These are phyloP conservation scores for Macrostomum cliftonense DNA, from an alignment of 2,888 invertebrate species.

Conservation along the genomic window DNA sequence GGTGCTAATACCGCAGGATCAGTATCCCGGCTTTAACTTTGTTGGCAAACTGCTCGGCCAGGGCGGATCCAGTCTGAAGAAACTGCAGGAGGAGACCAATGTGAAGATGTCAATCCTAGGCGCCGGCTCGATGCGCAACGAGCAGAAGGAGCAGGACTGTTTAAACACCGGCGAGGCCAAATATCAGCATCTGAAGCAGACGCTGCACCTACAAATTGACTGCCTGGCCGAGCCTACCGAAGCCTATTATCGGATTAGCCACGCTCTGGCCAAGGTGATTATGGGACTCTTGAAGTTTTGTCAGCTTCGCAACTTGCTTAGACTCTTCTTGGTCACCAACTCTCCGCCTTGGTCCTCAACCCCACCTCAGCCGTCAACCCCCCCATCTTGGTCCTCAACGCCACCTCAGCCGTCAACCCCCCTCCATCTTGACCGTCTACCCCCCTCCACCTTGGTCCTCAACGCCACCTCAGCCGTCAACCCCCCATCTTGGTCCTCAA, in stretches of 20 bases:
- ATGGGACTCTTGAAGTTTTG: too few species aligned
- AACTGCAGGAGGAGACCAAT: slow-evolving; percentile 72
- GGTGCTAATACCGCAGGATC: slow-evolving; percentile 7
- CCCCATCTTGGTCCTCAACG: too few species aligned
- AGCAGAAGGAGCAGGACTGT: slow-evolving; percentile 72
- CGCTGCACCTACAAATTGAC: slow-evolving; percentile 69
- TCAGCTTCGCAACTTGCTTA: too few species aligned
- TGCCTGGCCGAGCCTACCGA: slow-evolving; percentile 71
- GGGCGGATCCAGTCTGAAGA: slow-evolving; percentile 62
- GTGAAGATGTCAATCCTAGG: slow-evolving; percentile 86
- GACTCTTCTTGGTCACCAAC: too few species aligned
- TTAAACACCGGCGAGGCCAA: slow-evolving; percentile 64
- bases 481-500: too few species aligned
- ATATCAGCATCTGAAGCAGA: slow-evolving; percentile 66
- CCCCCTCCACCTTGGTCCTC: too few species aligned
- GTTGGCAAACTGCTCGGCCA: slow-evolving; percentile 80
- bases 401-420: too few species aligned
- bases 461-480: too few species aligned
- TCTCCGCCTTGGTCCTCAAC: too few species aligned
- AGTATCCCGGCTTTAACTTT: slow-evolving; percentile 49
- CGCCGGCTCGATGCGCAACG: slow-evolving; percentile 75
- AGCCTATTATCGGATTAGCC: slow-evolving; percentile 66
- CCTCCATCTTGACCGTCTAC: too few species aligned
- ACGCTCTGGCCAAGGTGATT: slow-evolving; percentile 63
- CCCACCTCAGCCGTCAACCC: too few species aligned